These are phyloP conservation scores for Alouatta palliata DNA, from an alignment of 2,113 vertebrate genomes.

Conservation along the genomic window DNA sequence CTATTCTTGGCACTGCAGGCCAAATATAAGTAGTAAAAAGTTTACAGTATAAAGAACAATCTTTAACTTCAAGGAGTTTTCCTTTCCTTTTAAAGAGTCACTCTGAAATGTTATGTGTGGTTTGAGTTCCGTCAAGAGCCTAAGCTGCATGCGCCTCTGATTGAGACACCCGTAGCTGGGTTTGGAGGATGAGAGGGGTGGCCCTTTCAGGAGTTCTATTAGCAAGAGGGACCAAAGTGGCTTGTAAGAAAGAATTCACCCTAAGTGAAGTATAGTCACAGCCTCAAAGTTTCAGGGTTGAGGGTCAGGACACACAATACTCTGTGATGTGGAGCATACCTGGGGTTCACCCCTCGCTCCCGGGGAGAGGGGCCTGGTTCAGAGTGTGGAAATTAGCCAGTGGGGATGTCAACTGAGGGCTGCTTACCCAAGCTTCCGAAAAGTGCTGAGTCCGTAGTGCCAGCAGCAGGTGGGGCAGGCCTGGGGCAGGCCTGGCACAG, in stretches of 20 bases:
- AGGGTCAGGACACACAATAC: background rate
- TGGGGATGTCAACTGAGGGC: background rate
- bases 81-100: background rate
- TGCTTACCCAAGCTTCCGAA: background rate
- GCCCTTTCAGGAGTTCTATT: background rate
- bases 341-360: background rate
- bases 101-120: background rate
- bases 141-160: background rate
- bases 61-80: background rate
- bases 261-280: background rate
- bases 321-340: rapidly evolving
- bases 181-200: background rate
- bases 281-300: background rate
- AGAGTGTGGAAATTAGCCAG: background rate
- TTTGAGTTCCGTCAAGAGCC: background rate
- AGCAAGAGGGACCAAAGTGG: background rate
- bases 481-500: no score
- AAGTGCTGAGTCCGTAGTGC: background rate
- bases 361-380: background rate
- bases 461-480: background rate
- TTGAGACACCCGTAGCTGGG: no score
- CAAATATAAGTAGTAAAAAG: background rate
- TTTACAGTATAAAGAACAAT: background rate
- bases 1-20: background rate
- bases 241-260: background rate